Evolutionary conservation across 2,113 vertebrate species (phyloP).

Genomic region (Orycteropus afer): DNA sequence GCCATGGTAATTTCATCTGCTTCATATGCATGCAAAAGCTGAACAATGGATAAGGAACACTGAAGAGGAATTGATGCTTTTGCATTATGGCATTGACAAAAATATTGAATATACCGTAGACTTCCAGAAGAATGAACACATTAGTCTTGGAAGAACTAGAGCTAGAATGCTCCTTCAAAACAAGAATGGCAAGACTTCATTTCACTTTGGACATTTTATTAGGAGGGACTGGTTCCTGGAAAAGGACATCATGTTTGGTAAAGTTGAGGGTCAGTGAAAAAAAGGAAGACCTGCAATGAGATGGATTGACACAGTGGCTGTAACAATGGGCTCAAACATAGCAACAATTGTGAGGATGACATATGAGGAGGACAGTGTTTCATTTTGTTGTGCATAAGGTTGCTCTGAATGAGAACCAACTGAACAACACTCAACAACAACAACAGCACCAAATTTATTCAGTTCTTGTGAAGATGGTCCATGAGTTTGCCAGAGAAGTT

Average conservation of each 20-base stretch:
- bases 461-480: background rate
- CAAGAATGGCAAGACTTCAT: background rate
- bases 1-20: background rate
- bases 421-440: background rate
- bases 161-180: background rate
- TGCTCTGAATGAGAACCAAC: background rate
- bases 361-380: background rate
- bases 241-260: background rate
- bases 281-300: background rate
- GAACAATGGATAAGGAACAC: background rate
- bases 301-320: background rate
- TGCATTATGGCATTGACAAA: background rate
- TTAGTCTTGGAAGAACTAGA: background rate
- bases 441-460: background rate
- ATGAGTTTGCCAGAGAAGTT: background rate
- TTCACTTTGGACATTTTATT: background rate
- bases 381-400: background rate
- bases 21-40: background rate
- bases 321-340: background rate
- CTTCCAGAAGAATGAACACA: background rate
- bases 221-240: background rate
- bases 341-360: background rate
- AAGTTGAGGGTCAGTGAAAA: background rate
- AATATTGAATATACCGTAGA: background rate
- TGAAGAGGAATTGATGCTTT: background rate